Conservation (phyloP, 2,888 invertebrate species). For the Cordilura impudica region DNA sequence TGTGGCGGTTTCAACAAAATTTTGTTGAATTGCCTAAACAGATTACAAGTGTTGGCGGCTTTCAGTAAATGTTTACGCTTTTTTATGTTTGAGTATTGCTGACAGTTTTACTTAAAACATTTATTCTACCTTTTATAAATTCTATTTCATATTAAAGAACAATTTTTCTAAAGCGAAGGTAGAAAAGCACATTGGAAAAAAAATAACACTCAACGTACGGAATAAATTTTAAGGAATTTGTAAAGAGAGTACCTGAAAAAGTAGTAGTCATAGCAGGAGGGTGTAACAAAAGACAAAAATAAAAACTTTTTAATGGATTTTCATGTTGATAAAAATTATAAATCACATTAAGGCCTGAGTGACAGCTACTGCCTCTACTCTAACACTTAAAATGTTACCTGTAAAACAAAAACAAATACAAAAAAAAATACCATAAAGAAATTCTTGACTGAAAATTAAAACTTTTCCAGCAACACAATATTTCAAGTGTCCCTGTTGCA, state of each 20-base stretch:
- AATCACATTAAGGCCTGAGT: slow-evolving; percentile 56
- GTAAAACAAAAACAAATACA: slow-evolving; percentile 10
- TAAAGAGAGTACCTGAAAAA: not conserved
- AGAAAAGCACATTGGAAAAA: no score
- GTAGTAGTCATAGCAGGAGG: slow-evolving; percentile 51
- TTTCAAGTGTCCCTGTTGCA: not conserved
- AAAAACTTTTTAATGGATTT: slow-evolving; percentile 73
- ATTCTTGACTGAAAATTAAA: slow-evolving; percentile 44
- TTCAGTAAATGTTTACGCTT: not conserved
- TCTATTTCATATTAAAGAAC: slow-evolving; percentile 13
- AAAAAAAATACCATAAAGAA: not conserved
- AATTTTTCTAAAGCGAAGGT: slow-evolving; percentile 53
- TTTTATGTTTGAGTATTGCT: not conserved
- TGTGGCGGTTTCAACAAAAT: no score
- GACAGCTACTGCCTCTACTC: slow-evolving; percentile 16
- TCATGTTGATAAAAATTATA: slow-evolving; percentile 71
- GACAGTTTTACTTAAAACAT: slow-evolving; percentile 18
- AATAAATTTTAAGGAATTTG: not conserved
- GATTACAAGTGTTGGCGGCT: no score
- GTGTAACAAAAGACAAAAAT: slow-evolving; percentile 46
- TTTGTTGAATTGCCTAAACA: no score
- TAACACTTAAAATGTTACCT: not conserved
- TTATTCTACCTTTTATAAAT: slow-evolving; percentile 8
- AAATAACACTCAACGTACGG: no score
- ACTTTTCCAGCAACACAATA: slow-evolving; percentile 24